Evolutionary conservation across 2,888 invertebrate genomes (phyloP).

Genomic region (Odontothrips loti): DNA sequence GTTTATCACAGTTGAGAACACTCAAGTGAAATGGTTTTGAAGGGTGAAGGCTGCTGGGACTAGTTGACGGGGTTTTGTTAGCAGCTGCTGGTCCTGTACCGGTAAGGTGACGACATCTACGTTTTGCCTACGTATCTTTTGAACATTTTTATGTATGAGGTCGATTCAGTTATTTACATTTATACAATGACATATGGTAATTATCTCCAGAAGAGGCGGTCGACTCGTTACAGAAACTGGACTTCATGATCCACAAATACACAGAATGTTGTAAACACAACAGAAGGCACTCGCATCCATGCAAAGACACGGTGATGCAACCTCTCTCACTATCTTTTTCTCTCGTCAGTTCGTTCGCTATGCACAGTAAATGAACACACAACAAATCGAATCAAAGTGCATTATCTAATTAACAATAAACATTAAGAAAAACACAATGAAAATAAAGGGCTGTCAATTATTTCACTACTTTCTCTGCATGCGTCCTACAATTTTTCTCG

Average conservation of each 20-base stretch:
- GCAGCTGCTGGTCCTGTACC: background rate
- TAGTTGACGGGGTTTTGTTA: slow-evolving; percentile 6
- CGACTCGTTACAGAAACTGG: background rate
- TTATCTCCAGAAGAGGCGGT: background rate
- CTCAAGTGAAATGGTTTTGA: slow-evolving; percentile 7
- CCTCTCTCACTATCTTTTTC: too few relatives aligned
- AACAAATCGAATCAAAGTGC: background rate
- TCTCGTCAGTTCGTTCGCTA: too few relatives aligned
- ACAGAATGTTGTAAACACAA: too few relatives aligned
- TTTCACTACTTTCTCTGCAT: background rate
- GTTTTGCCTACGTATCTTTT: too few relatives aligned
- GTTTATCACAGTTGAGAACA: slow-evolving; percentile 25
- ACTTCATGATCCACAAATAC: background rate
- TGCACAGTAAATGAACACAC: too few relatives aligned
- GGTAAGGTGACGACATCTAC: too few relatives aligned
- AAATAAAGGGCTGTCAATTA: background rate
- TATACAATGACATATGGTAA: background rate
- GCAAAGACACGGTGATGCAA: too few relatives aligned
- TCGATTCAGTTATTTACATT: background rate
- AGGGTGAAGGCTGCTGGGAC: slow-evolving; percentile 4
- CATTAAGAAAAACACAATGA: background rate
- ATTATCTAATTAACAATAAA: background rate
- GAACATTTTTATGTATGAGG: too few relatives aligned
- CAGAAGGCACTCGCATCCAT: too few relatives aligned
- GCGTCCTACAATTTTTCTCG: too few relatives aligned